These are phyloP conservation scores for Trialeurodes vaporariorum DNA, from an alignment of 1,140 invertebrate species.

Conservation along the genomic window DNA sequence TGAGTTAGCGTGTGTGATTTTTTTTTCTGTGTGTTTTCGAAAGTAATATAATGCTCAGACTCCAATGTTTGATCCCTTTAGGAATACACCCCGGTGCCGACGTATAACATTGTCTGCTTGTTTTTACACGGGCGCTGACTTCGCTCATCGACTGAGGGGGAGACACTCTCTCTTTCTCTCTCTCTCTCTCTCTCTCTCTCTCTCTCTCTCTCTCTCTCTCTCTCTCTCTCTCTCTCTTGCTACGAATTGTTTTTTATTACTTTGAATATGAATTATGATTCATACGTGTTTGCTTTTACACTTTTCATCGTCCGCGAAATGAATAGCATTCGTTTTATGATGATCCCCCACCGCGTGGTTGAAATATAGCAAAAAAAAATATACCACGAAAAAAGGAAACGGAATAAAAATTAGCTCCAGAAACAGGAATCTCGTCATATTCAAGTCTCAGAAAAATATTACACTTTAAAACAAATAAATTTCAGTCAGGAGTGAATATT, in stretches of 20 bases:
- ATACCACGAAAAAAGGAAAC: too few species aligned
- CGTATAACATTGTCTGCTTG: not conserved
- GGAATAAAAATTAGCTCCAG: too few species aligned
- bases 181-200: too few species aligned
- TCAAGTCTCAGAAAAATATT: too few species aligned
- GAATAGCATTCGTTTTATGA: not conserved
- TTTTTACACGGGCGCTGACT: not conserved
- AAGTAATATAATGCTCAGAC: not conserved
- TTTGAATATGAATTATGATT: conserved; percentile 1
- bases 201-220: too few species aligned
- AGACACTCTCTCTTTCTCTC: too few species aligned
- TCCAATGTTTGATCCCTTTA: not conserved
- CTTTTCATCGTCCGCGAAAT: not conserved
- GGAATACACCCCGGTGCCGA: not conserved
- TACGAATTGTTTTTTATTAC: not conserved
- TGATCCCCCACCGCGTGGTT: too few species aligned
- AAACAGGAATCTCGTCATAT: too few species aligned
- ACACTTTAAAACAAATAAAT: too few species aligned
- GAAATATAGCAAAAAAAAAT: too few species aligned
- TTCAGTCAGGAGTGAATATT: too few species aligned
- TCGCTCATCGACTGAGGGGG: not conserved
- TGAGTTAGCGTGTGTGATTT: not conserved
- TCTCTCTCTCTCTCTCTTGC: too few species aligned
- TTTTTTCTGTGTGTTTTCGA: not conserved
- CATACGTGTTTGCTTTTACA: not conserved